Percentiles rank a stretch among this genome's conserved stretches.
phyloP scores from a whole-genome alignment of 2,113 vertebrate species.

The Crotalus viridis region DNA sequence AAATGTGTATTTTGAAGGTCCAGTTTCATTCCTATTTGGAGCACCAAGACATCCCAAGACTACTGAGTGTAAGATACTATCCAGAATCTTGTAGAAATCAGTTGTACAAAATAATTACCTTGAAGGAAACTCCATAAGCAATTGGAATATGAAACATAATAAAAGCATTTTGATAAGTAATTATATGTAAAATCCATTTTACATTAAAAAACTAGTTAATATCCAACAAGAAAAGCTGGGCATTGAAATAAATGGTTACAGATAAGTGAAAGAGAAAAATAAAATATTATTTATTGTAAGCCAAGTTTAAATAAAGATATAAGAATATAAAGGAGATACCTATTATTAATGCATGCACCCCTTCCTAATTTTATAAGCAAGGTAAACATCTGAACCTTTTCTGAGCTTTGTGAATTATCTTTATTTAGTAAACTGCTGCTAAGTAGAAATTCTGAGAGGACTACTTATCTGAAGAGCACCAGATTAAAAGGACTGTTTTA shows the following conservation, averaged over 20 bases:
- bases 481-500: neutral
- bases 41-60: neutral
- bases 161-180: neutral
- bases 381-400: slow-evolving; percentile 44
- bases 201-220: slow-evolving; percentile 6
- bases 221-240: neutral
- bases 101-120: neutral
- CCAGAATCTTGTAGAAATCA: slow-evolving; percentile 9
- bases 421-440: neutral
- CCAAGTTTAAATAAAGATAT: slow-evolving; percentile 8
- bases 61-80: neutral
- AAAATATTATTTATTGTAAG: slow-evolving; percentile 7
- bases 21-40: neutral
- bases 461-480: neutral
- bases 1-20: neutral
- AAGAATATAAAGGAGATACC: slow-evolving; percentile 10
- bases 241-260: neutral
- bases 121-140: slow-evolving; percentile 4
- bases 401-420: slow-evolving; percentile 48
- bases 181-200: neutral
- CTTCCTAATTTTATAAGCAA: slow-evolving; percentile 48
- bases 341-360: slow-evolving; percentile 12
- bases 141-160: neutral
- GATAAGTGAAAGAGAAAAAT: slow-evolving; percentile 16
- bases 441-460: neutral